phyloP scores from a whole-genome alignment of 2,888 invertebrate species.

The Dermolepida albohirtum region DNA sequence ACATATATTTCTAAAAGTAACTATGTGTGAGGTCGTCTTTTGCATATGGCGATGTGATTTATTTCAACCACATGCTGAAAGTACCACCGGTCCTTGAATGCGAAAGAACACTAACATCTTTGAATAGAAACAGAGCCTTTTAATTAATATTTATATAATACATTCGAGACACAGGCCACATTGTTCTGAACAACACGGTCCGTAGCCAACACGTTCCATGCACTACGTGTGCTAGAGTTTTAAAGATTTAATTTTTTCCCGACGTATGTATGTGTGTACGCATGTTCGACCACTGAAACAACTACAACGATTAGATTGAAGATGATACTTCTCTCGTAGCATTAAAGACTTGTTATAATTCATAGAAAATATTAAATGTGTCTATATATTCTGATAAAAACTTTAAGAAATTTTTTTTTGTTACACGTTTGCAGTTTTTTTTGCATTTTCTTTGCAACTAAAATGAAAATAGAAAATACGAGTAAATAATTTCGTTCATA shows the following conservation, averaged over 20 bases:
- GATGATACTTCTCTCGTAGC: background rate
- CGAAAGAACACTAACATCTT: slow-evolving; percentile 35
- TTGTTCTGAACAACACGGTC: slow-evolving; percentile 15
- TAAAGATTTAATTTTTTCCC: background rate
- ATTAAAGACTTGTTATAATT: slow-evolving; percentile 2
- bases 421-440: too few species aligned
- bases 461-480: too few species aligned
- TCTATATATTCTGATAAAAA: too few species aligned
- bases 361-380: background rate
- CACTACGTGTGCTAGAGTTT: background rate
- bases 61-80: slow-evolving; percentile 29
- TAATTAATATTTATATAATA: slow-evolving; percentile 44
- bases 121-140: slow-evolving; percentile 31
- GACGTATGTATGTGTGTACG: background rate
- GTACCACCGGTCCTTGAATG: slow-evolving; percentile 30
- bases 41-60: slow-evolving; percentile 37
- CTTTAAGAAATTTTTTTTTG: too few species aligned
- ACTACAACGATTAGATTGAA: background rate
- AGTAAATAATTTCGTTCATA: too few species aligned
- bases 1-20: background rate
- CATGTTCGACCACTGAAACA: background rate
- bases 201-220: too few species aligned
- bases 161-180: slow-evolving; percentile 17
- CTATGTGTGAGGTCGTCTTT: slow-evolving; percentile 39
- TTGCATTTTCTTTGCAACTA: too few species aligned